These are phyloP conservation scores for Gorsachius magnificus DNA, from an alignment of 2,797 vertebrate species.

Conservation along the genomic window DNA sequence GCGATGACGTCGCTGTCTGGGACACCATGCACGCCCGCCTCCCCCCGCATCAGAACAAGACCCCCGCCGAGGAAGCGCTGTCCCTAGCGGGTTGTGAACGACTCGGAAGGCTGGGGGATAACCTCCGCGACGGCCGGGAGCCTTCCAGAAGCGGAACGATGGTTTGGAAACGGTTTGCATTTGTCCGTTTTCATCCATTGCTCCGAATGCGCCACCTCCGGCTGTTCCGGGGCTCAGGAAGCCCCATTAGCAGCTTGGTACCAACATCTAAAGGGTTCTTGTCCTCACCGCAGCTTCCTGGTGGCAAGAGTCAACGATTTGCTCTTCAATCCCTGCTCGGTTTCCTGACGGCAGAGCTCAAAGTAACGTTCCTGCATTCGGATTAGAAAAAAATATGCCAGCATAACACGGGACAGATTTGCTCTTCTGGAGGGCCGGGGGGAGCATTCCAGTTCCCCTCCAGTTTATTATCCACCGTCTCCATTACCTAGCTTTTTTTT, in stretches of 20 bases:
- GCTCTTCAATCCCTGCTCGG: background rate
- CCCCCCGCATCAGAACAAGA: fast-evolving
- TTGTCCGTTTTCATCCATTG: background rate
- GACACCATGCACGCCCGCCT: background rate
- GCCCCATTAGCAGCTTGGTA: background rate
- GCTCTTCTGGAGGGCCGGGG: background rate
- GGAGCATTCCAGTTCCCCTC: background rate
- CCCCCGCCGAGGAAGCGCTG: background rate
- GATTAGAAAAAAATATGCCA: background rate
- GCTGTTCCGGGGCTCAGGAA: background rate
- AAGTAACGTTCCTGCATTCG: background rate
- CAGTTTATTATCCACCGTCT: background rate
- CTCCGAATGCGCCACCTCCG: background rate
- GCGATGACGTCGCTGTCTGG: background rate
- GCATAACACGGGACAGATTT: fast-evolving
- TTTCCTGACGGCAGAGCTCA: background rate
- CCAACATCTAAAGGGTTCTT: background rate
- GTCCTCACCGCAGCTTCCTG: background rate
- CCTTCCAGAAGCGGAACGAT: background rate
- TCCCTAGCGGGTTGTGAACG: background rate
- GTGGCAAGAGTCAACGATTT: background rate
- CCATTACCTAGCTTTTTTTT: background rate
- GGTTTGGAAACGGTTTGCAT: background rate
- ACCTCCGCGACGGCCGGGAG: background rate
- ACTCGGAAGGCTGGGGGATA: background rate